A percentile compares a stretch with the other conserved stretches of the same genome.
phyloP scores from a whole-genome alignment of 2,888 invertebrate genomes.

The Fragum fragum region DNA sequence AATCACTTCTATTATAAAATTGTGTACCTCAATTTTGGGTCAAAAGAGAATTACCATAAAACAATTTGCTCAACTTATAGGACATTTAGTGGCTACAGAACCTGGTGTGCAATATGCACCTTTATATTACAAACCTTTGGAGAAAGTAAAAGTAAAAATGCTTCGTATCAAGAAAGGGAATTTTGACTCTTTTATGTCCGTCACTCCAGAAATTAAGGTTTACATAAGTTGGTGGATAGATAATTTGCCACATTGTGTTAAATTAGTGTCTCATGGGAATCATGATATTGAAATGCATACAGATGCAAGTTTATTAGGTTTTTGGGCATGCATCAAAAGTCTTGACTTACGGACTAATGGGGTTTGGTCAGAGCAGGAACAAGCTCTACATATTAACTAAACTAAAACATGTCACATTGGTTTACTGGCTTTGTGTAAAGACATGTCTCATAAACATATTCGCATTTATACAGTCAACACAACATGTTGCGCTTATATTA shows the following conservation, averaged over 20 bases:
- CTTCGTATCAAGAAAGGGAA: slow-evolving; percentile 38
- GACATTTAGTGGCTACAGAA: slow-evolving; percentile 45
- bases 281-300: slow-evolving; percentile 27
- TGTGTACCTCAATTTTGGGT: background rate
- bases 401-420: too few species aligned
- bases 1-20: background rate
- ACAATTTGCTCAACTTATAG: too few species aligned
- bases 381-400: background rate
- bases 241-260: too few species aligned
- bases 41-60: too few species aligned
- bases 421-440: too few species aligned
- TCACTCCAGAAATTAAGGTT: too few species aligned
- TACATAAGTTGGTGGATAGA: too few species aligned
- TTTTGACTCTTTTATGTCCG: slow-evolving; percentile 40
- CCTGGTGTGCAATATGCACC: slow-evolving; percentile 57
- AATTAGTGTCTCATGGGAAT: slow-evolving; percentile 23
- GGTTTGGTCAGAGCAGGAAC: background rate
- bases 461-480: background rate
- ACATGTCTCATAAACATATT: too few species aligned
- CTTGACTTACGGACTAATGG: background rate
- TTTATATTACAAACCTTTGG: too few species aligned
- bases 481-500: too few species aligned
- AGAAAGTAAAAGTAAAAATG: background rate
- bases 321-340: too few species aligned
- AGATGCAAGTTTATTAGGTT: too few species aligned